Base-by-base conservation (phyloP, 2,113 vertebrate genomes). In the Forbesichthys agassizii region DNA sequence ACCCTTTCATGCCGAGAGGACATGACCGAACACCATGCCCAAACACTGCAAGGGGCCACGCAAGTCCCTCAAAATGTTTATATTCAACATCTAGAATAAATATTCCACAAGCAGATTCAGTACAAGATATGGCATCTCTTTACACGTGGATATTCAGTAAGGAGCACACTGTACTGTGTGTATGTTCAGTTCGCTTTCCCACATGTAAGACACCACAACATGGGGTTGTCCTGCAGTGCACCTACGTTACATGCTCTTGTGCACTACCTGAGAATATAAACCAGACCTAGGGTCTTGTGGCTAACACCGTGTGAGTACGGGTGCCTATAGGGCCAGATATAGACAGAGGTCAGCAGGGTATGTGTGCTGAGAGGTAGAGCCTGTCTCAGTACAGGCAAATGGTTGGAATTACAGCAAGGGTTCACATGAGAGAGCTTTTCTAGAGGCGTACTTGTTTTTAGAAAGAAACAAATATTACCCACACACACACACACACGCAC, bases 101-200 rank as follows among this genome's bases (percentile, higher is more conserved):
- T 42, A 8, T 42, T 42, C 36, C 4, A 42, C 36, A 42, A 16
- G 12, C 57, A 20, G 36, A 48, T 46, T 10, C 49, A 20, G 46
- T 53, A 54, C 61, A 63, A 64, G 36, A 42, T 6, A n/a, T 53
- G 12, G 3, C 55, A 61, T 42, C 36, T 42, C 36, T 8, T 8
- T 42, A 42, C 36, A 42, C 5, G 36, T 42, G 36, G 36, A 42
- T 42, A 70, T 73, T 53, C 70, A 47, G 70, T 78, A 70, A 77
- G 48, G 62, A 56, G 59, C 16, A 63, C 8, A 71, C 71, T 66
- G 48, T 11, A 71, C 60, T 33, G 48, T 69, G 27, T 61, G 58
- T 27, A 71, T 78, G 76, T 85, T 42, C 10, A 52, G 79, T 75
- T 78, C 59, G 75, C 79, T 82, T 82, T 79, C 68, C 78, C 65